phyloP scores from a whole-genome alignment of 2,888 invertebrate species.

The Orchestes rusci region DNA sequence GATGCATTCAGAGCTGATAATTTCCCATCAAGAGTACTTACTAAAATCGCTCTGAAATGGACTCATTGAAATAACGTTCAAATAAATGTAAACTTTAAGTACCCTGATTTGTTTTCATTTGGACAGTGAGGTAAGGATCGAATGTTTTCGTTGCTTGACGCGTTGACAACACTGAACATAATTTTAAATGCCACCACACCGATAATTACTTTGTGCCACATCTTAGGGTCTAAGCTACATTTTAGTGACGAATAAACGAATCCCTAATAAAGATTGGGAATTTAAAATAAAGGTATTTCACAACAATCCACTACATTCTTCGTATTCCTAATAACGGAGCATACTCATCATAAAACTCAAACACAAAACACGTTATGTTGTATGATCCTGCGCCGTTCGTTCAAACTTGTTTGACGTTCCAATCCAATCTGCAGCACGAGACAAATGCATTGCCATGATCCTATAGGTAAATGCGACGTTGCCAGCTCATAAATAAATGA shows the following conservation, averaged over 20 bases:
- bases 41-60: constrained; percentile 53
- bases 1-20: constrained; percentile 72
- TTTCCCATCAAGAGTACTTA: constrained; percentile 87
- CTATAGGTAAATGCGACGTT: no score
- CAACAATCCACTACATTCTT: no score
- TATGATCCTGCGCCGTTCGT: no score
- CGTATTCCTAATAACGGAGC: no score
- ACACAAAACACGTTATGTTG: constrained; percentile 18
- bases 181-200: constrained; percentile 19
- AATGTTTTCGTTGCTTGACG: constrained; percentile 13
- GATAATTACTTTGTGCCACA: constrained; percentile 21
- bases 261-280: no score
- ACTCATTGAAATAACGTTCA: background rate
- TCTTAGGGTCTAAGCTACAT: constrained; percentile 9
- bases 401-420: no score
- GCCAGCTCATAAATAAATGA: no score
- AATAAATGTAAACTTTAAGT: constrained; percentile 5
- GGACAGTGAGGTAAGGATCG: constrained; percentile 29
- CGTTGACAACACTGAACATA: constrained; percentile 19
- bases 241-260: constrained; percentile 9
- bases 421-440: no score
- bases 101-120: constrained; percentile 29
- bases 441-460: no score
- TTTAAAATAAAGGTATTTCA: no score
- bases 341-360: constrained; percentile 6